These are phyloP conservation scores for Diarsia mendica DNA, from an alignment of 2,888 invertebrate genomes.

Conservation along the genomic window DNA sequence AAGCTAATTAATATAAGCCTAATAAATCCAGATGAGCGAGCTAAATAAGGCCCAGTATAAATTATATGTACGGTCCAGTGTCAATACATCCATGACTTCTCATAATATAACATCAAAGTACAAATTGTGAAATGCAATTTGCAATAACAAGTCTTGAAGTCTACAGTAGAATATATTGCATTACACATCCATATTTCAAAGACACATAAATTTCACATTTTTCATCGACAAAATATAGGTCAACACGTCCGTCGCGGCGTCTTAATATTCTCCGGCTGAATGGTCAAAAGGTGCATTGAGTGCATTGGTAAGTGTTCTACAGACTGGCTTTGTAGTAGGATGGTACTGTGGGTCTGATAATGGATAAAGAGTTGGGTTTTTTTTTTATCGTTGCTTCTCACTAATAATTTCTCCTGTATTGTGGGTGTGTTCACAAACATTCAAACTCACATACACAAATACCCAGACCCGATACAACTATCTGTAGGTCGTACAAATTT, in stretches of 20 bases:
- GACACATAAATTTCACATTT: constrained; percentile 25
- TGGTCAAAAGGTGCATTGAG: constrained; percentile 42
- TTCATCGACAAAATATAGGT: constrained; percentile 43
- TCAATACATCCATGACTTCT: neutral
- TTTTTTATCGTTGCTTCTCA: too few species aligned
- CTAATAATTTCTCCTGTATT: too few species aligned
- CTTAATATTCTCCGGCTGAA: constrained; percentile 40
- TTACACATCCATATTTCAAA: constrained; percentile 28
- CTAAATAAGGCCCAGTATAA: neutral
- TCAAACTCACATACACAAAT: too few species aligned
- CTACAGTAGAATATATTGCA: neutral
- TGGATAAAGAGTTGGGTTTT: neutral
- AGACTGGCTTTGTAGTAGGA: constrained; percentile 1
- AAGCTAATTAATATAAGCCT: too few species aligned
- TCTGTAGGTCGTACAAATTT: too few species aligned
- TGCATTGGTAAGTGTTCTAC: constrained; percentile 31
- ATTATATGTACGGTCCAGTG: too few species aligned
- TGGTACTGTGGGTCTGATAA: neutral
- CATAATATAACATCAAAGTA: neutral
- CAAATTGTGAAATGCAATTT: neutral
- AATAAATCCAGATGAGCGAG: neutral
- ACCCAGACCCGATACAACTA: too few species aligned
- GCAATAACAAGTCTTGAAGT: neutral
- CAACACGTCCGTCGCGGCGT: constrained; percentile 34
- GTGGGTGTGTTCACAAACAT: too few species aligned